Conservation (phyloP, 2,797 vertebrate genomes). For the Alfaro cultratus region DNA sequence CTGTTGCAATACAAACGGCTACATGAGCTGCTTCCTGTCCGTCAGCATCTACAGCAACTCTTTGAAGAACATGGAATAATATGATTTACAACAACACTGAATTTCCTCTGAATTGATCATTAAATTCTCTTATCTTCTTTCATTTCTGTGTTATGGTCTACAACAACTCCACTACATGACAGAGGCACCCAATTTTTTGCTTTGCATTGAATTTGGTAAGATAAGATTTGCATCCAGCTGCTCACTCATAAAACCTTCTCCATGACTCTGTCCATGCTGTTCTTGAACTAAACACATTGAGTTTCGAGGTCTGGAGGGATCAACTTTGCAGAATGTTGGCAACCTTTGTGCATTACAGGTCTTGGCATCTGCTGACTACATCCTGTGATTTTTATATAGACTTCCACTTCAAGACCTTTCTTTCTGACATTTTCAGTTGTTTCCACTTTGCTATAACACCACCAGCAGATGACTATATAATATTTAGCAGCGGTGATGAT, state of each 20-base stretch:
- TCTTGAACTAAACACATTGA: background rate
- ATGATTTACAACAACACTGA: too few relatives aligned
- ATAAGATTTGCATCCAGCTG: background rate
- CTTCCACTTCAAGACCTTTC: background rate
- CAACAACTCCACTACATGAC: background rate
- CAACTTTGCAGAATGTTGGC: background rate
- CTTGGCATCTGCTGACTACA: background rate
- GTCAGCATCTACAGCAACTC: too few relatives aligned
- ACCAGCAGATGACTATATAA: background rate
- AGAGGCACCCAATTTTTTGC: background rate
- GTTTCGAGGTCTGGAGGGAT: background rate
- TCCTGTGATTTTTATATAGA: background rate
- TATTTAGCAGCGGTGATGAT: background rate
- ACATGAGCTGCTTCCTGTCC: too few relatives aligned
- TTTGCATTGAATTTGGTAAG: background rate
- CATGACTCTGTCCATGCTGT: background rate
- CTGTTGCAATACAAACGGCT: too few relatives aligned
- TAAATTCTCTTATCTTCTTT: background rate
- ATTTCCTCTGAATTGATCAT: background rate
- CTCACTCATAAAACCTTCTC: background rate
- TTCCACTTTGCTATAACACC: background rate
- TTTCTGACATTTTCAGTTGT: background rate
- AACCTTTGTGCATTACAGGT: background rate
- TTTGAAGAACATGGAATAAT: too few relatives aligned
- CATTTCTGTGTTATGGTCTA: background rate